Evolutionary conservation across 2,888 invertebrate genomes (phyloP), one percentile per base, ranked within the genome.

Genomic region (Lobophora halterata): DNA sequence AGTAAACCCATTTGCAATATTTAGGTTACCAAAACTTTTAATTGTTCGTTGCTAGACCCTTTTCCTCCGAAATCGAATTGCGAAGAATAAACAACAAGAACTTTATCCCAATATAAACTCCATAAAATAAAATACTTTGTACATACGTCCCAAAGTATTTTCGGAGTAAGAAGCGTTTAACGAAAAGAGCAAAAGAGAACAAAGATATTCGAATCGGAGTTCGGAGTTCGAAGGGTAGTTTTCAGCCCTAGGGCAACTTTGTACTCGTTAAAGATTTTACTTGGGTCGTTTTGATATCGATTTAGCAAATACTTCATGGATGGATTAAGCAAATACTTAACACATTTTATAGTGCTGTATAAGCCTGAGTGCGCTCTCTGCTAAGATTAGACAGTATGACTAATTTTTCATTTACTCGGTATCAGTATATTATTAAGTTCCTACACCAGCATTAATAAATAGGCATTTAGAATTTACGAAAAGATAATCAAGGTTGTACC

Each of bases 61-160:
- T 28, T 32, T 17, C 17, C 11, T 14, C 13, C 4, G 29, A 34
- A 25, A 16, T 3, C 4, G 18, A 25, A 2, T 19, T 5, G 23
- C 8, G 7, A 6, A 24, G 12, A 7, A 42, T 28, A 28, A 32
- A 27, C 26, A 27, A 32, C 9, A 2, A 18, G 25, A 43, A 43
- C 17, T 43, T 43, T 36, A 36, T 36, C 37, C 33, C 36, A 43
- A 33, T 25, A 32, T 37, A 1, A 33, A 43, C 24, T 37, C 25
- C 19, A 32, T 43, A 32, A 33, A 33, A 29, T 36, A 36, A 33
- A 36, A 42, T 9, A n/a, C n/a, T n/a, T n/a, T n/a, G 26, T 24
- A 42, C 33, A 28, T 31, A 28, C 31, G 23, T 14, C 17, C 18
- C 19, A 3, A 11, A 24, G 16, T 20, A 23, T 18, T 29, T 24